phyloP scores from a whole-genome alignment of 2,113 vertebrate species.

The Dicaeum eximium region DNA sequence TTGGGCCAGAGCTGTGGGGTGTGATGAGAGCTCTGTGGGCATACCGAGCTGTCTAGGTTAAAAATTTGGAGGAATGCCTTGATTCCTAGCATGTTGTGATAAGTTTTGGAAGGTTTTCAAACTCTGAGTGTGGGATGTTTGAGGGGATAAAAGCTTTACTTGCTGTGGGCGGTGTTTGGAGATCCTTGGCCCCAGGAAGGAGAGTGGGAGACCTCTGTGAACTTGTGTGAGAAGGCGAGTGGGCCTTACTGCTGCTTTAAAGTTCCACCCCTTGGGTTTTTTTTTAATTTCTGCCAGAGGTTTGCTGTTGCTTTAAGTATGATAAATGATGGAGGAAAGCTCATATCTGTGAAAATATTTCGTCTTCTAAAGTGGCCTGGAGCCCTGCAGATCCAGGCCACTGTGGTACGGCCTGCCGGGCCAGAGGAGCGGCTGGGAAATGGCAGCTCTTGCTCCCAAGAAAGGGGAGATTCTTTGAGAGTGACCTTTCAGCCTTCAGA shows the following conservation, averaged over 20 bases:
- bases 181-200: not conserved
- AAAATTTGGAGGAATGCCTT: not conserved
- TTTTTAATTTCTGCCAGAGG: not conserved
- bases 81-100: not conserved
- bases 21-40: not conserved
- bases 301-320: not conserved
- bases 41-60: not conserved
- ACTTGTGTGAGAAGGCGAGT: rapidly evolving
- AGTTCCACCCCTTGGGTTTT: not conserved
- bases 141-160: not conserved
- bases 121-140: not conserved
- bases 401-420: not conserved
- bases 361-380: not conserved
- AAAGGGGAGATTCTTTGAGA: not conserved
- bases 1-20: rapidly evolving
- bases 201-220: not conserved
- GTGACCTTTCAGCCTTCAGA: slow-evolving; percentile 46
- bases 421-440: not conserved
- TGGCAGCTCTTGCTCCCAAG: not conserved
- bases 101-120: not conserved
- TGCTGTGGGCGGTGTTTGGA: not conserved
- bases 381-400: not conserved
- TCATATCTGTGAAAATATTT: not conserved
- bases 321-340: not conserved
- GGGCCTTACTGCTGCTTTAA: not conserved